Conservation (phyloP, 2,797 vertebrate species). For the Arctocebus calabarensis region DNA sequence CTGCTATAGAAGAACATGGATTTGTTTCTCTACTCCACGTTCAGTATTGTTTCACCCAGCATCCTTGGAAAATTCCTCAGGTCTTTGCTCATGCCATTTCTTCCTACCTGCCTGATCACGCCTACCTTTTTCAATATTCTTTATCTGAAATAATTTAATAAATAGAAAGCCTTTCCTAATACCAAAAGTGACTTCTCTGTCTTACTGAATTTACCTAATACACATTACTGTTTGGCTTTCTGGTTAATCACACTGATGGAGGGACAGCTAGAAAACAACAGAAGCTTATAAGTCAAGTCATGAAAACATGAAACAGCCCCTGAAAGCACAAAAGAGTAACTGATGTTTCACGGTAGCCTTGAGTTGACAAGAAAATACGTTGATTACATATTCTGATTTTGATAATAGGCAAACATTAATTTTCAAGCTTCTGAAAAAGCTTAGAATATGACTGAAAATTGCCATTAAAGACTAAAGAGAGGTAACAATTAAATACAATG, state of each 20-base stretch:
- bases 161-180: neutral
- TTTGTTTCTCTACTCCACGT: neutral
- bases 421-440: conserved; percentile 52
- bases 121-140: neutral
- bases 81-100: neutral
- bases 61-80: neutral
- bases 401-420: neutral
- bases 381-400: neutral
- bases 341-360: neutral
- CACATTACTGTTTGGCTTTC: neutral
- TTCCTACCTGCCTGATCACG: neutral
- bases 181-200: neutral
- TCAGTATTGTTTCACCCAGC: neutral
- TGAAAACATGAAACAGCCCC: conserved; percentile 18
- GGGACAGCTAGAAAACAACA: neutral
- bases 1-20: neutral
- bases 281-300: neutral
- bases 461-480: neutral
- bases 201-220: neutral
- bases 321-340: neutral
- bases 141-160: conserved; percentile 48
- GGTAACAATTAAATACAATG: neutral
- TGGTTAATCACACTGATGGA: neutral
- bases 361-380: neutral
- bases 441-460: conserved; percentile 26